Conservation (phyloP, 1,140 invertebrate species). For the Spodoptera frugiperda region DNA sequence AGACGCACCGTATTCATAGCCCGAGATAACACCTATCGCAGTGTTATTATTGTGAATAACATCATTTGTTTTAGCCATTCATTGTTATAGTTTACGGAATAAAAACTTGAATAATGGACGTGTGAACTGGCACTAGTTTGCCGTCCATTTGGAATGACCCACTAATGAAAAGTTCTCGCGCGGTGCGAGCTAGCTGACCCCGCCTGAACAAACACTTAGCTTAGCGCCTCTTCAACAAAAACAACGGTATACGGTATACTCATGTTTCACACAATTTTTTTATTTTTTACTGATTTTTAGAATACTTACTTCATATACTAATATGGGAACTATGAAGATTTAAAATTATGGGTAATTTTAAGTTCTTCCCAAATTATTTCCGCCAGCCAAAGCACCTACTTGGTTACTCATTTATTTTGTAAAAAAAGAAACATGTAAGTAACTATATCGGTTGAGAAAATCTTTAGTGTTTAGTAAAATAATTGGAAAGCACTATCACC, state of each 20-base stretch:
- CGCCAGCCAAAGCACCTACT: too few relatives aligned
- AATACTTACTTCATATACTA: too few relatives aligned
- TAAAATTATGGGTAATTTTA: too few relatives aligned
- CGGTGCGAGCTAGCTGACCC: not conserved
- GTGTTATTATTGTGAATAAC: not conserved
- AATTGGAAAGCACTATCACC: too few relatives aligned
- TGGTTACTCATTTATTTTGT: too few relatives aligned
- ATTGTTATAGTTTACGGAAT: not conserved
- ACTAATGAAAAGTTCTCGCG: not conserved
- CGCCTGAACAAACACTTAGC: constrained; percentile 18
- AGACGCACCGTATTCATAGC: not conserved
- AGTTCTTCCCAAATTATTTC: too few relatives aligned
- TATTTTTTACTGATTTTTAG: not conserved
- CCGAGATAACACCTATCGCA: not conserved
- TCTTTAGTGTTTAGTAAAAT: too few relatives aligned
- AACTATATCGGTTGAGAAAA: too few relatives aligned
- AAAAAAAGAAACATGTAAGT: too few relatives aligned
- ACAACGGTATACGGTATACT: not conserved
- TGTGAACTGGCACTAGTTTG: constrained; percentile 14
- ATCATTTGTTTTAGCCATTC: not conserved
- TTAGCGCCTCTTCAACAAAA: constrained; percentile 14
- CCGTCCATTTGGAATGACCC: constrained; percentile 1
- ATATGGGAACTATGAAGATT: too few relatives aligned
- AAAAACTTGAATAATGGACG: constrained; percentile 8
- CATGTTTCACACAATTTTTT: not conserved